Evolutionary conservation across 2,113 vertebrate species (phyloP).

Genomic region (Oxygymnocypris stewartii): DNA sequence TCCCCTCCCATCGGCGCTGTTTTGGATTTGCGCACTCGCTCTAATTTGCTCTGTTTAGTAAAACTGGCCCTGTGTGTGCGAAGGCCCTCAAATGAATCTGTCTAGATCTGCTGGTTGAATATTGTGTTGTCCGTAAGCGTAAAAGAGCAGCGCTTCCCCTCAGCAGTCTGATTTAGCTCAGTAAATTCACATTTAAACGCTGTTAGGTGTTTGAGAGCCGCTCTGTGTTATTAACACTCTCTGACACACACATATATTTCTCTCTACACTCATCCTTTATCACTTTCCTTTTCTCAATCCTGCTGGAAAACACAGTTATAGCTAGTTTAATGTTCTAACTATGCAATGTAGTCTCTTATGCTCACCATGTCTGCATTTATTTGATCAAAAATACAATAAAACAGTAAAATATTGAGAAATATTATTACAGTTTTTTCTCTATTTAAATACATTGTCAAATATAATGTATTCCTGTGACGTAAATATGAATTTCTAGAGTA

Average conservation of each 20-base stretch:
- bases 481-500: background rate
- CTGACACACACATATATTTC: slow-evolving; percentile 4
- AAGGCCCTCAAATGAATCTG: background rate
- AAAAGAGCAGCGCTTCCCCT: background rate
- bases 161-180: background rate
- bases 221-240: slow-evolving; percentile 6
- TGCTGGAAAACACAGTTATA: background rate
- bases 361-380: no score
- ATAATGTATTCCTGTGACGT: background rate
- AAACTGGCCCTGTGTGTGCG: background rate
- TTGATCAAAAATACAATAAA: no score
- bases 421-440: no score
- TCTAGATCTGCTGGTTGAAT: background rate
- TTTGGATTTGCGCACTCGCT: no score
- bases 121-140: background rate
- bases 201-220: slow-evolving; percentile 23
- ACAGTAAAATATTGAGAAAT: no score
- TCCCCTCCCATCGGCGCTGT: no score
- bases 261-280: background rate
- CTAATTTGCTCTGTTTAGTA: no score
- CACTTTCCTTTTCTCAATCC: background rate
- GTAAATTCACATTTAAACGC: background rate
- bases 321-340: background rate
- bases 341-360: no score
- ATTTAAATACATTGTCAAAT: background rate